Conservation (phyloP, 2,888 invertebrate species). For the Pollenia amentaria region DNA sequence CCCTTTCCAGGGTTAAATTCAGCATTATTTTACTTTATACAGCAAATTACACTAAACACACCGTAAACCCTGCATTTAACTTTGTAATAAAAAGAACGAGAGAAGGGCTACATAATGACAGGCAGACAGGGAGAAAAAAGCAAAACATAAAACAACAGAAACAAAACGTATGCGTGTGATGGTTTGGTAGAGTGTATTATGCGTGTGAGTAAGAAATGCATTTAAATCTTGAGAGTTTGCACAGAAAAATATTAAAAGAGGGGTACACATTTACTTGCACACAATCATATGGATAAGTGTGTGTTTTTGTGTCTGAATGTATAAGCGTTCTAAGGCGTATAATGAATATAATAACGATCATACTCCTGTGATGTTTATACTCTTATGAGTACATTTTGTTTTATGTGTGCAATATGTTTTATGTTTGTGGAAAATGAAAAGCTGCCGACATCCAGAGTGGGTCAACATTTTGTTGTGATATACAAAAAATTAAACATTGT, state of each 20-base stretch:
- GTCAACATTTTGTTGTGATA: slow-evolving; percentile 57
- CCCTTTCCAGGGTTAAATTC: background rate
- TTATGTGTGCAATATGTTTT: slow-evolving; percentile 53
- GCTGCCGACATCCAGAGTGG: slow-evolving; percentile 64
- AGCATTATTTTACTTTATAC: background rate
- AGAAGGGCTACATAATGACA: background rate
- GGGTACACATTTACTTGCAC: background rate
- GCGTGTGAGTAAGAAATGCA: background rate
- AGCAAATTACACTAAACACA: background rate
- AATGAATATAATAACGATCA: slow-evolving; percentile 1
- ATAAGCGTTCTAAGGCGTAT: background rate
- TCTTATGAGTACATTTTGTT: background rate
- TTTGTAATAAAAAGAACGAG: background rate
- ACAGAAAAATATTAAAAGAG: background rate
- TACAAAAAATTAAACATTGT: background rate
- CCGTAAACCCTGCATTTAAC: background rate
- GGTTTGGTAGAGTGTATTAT: too few species aligned
- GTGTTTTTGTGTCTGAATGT: background rate
- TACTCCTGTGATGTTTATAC: slow-evolving; percentile 16
- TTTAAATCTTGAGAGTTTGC: slow-evolving; percentile 40
- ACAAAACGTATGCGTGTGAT: background rate
- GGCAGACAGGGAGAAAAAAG: background rate
- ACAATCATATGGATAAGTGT: background rate
- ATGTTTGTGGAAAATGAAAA: slow-evolving; percentile 63
- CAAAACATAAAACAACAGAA: background rate